Percentiles rank a stretch among this genome's conserved stretches.
Conservation (phyloP, 1,140 invertebrate genomes). For the Drosophila ficusphila region DNA sequence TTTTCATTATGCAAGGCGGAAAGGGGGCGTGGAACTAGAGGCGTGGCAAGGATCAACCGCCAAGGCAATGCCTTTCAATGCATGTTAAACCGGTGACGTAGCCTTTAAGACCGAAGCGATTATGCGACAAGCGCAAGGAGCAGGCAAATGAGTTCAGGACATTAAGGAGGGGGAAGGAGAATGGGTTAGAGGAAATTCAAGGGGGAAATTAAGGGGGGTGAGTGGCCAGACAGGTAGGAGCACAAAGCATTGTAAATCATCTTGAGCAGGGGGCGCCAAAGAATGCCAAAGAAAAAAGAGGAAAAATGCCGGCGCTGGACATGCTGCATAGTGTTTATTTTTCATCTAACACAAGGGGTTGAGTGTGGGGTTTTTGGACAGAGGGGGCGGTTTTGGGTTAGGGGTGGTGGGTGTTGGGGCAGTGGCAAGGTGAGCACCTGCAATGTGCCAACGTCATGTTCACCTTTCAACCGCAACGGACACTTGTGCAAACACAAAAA, state of each 20-base stretch:
- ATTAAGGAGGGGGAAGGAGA: not conserved
- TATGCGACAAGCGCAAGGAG: constrained; percentile 68
- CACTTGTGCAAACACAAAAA: constrained; percentile 75
- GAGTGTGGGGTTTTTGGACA: not conserved
- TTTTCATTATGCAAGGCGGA: constrained; percentile 48
- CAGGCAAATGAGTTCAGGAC: constrained; percentile 59
- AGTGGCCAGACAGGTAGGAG: constrained; percentile 28
- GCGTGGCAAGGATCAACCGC: constrained; percentile 9
- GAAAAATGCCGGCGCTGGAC: constrained; percentile 34
- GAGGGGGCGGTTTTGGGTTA: not conserved
- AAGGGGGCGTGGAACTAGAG: not conserved
- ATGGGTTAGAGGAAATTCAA: not conserved
- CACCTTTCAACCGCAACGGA: constrained; percentile 79
- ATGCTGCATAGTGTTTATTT: constrained; percentile 73
- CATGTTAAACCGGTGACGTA: constrained; percentile 51
- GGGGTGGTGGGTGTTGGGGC: not conserved
- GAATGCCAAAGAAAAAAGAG: constrained; percentile 26
- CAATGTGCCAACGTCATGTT: constrained; percentile 59
- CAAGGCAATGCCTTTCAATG: constrained; percentile 50
- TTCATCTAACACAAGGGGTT: constrained; percentile 66
- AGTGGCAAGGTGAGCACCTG: constrained; percentile 13
- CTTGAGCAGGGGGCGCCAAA: constrained; percentile 49
- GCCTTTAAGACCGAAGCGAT: constrained; percentile 62
- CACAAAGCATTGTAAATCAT: constrained; percentile 71
- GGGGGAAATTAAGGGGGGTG: not conserved